Base-by-base conservation (phyloP, 2,797 vertebrate genomes). In the Arrhamphus sclerolepis region DNA sequence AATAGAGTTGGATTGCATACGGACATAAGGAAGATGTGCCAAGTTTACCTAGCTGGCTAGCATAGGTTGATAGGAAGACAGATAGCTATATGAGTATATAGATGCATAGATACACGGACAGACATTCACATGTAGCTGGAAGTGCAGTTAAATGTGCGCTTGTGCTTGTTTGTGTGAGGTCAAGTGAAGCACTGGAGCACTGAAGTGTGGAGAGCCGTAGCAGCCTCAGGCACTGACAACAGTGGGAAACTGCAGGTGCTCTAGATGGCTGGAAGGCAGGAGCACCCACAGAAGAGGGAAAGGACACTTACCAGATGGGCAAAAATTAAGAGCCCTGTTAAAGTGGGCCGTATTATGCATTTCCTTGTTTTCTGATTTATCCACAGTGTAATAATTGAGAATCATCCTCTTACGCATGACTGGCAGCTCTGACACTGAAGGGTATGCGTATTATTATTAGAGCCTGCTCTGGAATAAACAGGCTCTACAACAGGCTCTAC, bases 201-300 rank as follows among this genome's bases (percentile, higher is more conserved):
- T 76, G 57, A 82, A 69, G 82, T 80, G 86, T 68, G 61, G 62
- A 76, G 66, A 81, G 63, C 31, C 70, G 79, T 75, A 79, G 75
- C 82, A 84, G 79, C 83, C 77, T 62, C 42, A 40, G 80, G 86
- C 54, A 56, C 50, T 58, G 31, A 72, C 43, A 31, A 62, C 42
- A 58, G 69, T 72, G 81, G 70, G 76, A 84, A 83, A 85, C 67
- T 48, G 70, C 26, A 31, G 75, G 61, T 6, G 7, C 61, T 68
- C 16, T 56, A 34, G 52, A 75, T 53, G 54, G 46, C 80, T 82
- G 24, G 40, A 68, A 59, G 73, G 68, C 11, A 20, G 47, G 16
- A 67, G 34, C 28, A 43, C 18, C 31, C 49, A 50, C 3, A 54
- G 34, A 74, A 14, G 21, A 70, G 21, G 50, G 48, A 24, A 52